Conservation (phyloP, 2,888 invertebrate genomes). For the Beris morrisii region DNA sequence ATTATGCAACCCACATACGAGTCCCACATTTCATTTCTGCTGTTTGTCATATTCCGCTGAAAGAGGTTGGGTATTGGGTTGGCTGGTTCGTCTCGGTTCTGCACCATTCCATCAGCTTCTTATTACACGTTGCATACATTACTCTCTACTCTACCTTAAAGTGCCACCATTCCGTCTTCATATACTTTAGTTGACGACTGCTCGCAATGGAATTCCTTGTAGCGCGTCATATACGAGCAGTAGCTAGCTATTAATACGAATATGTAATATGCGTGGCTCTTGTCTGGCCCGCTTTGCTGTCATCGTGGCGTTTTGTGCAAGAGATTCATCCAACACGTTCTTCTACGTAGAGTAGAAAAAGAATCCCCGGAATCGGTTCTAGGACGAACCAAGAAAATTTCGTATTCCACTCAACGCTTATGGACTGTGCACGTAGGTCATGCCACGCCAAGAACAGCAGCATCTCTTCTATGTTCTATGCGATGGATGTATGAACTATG, state of each 20-base stretch:
- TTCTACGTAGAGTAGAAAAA: too few relatives aligned
- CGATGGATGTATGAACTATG: too few relatives aligned
- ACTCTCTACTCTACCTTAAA: slow-evolving; percentile 2
- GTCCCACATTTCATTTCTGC: slow-evolving; percentile 37
- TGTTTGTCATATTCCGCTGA: slow-evolving; percentile 36
- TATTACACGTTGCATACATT: neutral
- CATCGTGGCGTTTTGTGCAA: too few relatives aligned
- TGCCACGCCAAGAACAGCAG: slow-evolving; percentile 32
- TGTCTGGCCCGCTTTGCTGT: too few relatives aligned
- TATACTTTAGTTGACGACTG: too few relatives aligned
- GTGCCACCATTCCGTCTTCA: slow-evolving; percentile 15
- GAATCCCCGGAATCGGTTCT: too few relatives aligned
- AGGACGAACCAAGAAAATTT: neutral
- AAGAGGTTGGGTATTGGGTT: slow-evolving; percentile 25
- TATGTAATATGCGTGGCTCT: too few relatives aligned
- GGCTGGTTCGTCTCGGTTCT: neutral
- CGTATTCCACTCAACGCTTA: slow-evolving; percentile 28
- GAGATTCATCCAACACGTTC: too few relatives aligned
- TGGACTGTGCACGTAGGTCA: slow-evolving; percentile 38
- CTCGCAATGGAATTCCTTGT: too few relatives aligned
- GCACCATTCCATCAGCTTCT: neutral
- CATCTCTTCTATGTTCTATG: too few relatives aligned
- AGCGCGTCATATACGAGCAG: too few relatives aligned
- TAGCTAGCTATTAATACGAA: too few relatives aligned
- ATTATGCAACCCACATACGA: slow-evolving; percentile 37